Evolutionary conservation across 2,888 invertebrate genomes (phyloP), one percentile per base, ranked within the genome.

Genomic region (Hirtodrosophila alboralis): DNA sequence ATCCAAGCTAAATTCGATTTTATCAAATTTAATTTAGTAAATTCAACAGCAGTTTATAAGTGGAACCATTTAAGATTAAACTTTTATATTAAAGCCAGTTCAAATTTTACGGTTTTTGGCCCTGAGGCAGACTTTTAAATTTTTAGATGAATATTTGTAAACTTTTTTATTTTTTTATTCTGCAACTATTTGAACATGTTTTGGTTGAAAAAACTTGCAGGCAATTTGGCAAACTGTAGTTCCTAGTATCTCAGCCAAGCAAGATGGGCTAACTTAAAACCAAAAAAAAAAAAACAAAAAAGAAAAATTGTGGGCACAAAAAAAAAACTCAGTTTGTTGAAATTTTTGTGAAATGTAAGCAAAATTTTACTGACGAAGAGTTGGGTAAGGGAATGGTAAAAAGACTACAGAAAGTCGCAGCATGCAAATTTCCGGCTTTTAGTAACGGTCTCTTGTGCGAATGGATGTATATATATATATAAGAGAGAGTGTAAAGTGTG

Each of bases 321-420:
- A 18, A 18, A 44, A 52, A 45, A 44, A 52, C 1, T 21, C 31
- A 27, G 21, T 21, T 48, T 33, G 48, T 34, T 34, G 7, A 33
- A 53, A 41, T 67, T 67, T 21, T 72, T 66, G 52, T 59, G 73
- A 86, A 72, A 68, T 60, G 64, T 86, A 67, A 84, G 84, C 84
- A 76, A 72, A n/a, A 72, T 68, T 76, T 65, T 47, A 48, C 38
- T 16, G 47, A 47, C 47, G 31, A 43, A 31, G 31, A 14, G 27
- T 12, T 49, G 41, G 14, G 3, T 9, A 37, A 10, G 12, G 33
- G 16, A 36, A 38, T 10, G 21, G 10, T n/a, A n/a, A n/a, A 10
- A 26, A 14, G 14, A 10, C 48, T 21, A 26, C 45, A 47, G 51
- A 45, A 63, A 58, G 38, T 54, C 51, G 57, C 53, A 51, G 51